These are phyloP conservation scores for Pogona vitticeps DNA, from an alignment of 2,113 vertebrate genomes.

Conservation along the genomic window DNA sequence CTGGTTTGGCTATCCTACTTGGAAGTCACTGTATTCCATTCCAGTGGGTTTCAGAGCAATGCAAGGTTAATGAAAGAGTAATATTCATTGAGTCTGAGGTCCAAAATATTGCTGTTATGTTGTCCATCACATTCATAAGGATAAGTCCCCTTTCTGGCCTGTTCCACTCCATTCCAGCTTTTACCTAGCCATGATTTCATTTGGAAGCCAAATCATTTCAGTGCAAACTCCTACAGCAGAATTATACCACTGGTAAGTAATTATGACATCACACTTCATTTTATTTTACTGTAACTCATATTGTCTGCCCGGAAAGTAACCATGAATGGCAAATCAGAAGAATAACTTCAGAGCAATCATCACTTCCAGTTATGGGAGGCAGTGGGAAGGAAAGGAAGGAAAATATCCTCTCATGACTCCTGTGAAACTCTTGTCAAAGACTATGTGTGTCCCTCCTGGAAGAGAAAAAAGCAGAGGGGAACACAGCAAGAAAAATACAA, in stretches of 20 bases:
- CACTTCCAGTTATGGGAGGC: not conserved
- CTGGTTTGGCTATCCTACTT: too few species aligned
- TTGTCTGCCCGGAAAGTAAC: constrained; percentile 36
- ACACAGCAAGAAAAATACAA: not conserved
- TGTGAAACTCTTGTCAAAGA: not conserved
- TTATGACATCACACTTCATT: constrained; percentile 49
- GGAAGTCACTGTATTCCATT: too few species aligned
- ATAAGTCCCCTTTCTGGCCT: too few species aligned
- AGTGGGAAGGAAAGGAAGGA: too few species aligned
- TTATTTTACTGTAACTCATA: constrained; percentile 35
- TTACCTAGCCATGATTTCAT: constrained; percentile 7
- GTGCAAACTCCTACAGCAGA: constrained; percentile 43
- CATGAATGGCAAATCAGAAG: constrained; percentile 68
- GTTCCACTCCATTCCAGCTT: too few species aligned
- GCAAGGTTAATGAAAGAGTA: too few species aligned
- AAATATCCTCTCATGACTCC: not conserved
- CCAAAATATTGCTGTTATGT: too few species aligned
- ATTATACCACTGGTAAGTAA: constrained; percentile 55
- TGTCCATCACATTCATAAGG: too few species aligned
- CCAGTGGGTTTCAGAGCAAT: too few species aligned
- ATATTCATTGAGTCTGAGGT: too few species aligned
- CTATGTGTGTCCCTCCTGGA: not conserved
- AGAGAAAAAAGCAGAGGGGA: not conserved
- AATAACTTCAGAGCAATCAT: constrained; percentile 53
- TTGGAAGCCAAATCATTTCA: constrained; percentile 10